phyloP scores from a whole-genome alignment of 2,888 invertebrate species.

The Rhaphigaster nebulosa region DNA sequence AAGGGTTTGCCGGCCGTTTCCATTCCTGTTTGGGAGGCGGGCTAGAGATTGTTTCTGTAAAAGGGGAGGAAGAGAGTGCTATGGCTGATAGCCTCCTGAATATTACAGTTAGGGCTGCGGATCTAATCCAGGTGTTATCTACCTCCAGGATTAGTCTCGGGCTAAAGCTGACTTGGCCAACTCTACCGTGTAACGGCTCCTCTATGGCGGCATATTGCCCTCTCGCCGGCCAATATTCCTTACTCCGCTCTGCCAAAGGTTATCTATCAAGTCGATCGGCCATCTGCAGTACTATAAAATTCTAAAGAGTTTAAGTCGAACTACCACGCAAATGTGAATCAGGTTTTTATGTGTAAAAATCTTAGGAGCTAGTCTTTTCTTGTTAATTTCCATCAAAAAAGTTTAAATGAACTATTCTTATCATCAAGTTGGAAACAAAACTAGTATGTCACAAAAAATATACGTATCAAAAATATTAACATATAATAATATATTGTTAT shows the following conservation, averaged over 20 bases:
- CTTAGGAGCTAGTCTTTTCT: no score
- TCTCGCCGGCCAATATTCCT: background rate
- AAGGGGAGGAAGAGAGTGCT: constrained; percentile 33
- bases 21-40: background rate
- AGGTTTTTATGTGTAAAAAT: no score
- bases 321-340: no score
- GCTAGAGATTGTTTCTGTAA: constrained; percentile 55
- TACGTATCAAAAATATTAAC: no score
- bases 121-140: constrained; percentile 52
- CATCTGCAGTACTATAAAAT: background rate
- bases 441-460: no score
- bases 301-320: background rate
- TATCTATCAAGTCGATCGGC: background rate
- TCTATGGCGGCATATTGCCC: background rate
- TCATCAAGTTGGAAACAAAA: no score
- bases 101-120: constrained; percentile 39
- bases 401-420: no score
- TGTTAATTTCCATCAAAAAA: no score
- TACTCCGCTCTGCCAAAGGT: background rate
- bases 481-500: no score
- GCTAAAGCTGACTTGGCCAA: constrained; percentile 25
- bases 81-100: constrained; percentile 47
- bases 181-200: constrained; percentile 41
- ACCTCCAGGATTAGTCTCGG: constrained; percentile 49
- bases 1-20: constrained; percentile 17